These are phyloP conservation scores for Phania funesta DNA, from an alignment of 2,888 invertebrate species.

Conservation along the genomic window DNA sequence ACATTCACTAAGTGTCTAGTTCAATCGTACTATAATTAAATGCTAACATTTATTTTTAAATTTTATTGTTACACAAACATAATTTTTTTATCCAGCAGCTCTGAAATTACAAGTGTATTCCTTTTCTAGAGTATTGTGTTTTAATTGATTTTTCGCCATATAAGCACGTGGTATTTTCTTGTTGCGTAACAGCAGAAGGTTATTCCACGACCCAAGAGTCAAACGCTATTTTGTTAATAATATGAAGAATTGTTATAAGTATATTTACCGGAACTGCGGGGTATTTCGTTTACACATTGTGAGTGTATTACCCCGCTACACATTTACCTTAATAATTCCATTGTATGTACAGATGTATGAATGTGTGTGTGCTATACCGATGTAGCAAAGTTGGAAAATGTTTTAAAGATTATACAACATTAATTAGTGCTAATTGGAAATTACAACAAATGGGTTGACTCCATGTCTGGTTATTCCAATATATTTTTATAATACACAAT, in stretches of 20 bases:
- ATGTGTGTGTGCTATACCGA: neutral
- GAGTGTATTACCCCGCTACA: too few species aligned
- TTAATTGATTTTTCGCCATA: too few species aligned
- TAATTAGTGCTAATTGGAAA: constrained; percentile 59
- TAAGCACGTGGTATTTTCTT: too few species aligned
- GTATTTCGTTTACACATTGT: neutral
- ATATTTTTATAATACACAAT: neutral
- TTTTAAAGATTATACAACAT: constrained; percentile 37
- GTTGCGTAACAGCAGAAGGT: too few species aligned
- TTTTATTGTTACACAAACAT: neutral
- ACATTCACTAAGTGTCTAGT: neutral
- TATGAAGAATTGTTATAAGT: neutral
- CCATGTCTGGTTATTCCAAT: neutral
- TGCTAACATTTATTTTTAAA: neutral
- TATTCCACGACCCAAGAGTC: too few species aligned
- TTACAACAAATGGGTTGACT: constrained; percentile 45
- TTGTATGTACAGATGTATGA: too few species aligned
- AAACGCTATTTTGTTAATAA: neutral
- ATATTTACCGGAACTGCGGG: neutral
- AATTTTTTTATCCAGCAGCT: neutral
- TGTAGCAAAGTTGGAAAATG: neutral
- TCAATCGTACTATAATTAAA: constrained; percentile 30
- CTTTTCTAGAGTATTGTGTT: too few species aligned
- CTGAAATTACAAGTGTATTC: neutral
- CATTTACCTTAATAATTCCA: too few species aligned